Conservation (phyloP, 2,113 vertebrate species). For the Barnardius zonarius region DNA sequence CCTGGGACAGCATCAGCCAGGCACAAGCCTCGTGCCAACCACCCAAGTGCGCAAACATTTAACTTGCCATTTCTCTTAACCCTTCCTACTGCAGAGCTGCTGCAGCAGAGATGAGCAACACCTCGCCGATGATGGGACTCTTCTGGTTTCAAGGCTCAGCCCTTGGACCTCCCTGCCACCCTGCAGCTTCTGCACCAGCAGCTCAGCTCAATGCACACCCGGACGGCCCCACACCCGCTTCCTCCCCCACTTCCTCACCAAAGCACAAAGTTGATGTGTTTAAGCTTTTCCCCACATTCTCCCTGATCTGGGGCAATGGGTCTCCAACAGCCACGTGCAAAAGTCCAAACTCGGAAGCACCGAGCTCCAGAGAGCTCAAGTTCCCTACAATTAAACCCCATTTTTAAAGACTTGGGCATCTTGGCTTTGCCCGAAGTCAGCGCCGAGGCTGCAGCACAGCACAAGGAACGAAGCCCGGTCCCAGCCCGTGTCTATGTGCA, state of each 20-base stretch:
- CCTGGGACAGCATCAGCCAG: not conserved
- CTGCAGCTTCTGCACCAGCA: not conserved
- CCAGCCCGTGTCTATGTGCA: not conserved
- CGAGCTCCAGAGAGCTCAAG: not conserved
- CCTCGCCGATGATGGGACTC: not conserved
- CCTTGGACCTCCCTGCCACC: not conserved
- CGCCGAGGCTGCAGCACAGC: not conserved
- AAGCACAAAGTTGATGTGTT: not conserved
- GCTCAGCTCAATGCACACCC: not conserved
- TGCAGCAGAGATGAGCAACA: not conserved
- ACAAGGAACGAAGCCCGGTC: not conserved
- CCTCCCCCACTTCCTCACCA: no score
- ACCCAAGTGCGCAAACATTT: not conserved
- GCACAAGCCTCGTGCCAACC: not conserved
- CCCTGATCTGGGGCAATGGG: not conserved
- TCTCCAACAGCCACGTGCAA: not conserved
- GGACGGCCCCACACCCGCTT: accelerated
- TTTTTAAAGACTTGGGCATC: not conserved
- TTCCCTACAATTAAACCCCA: not conserved
- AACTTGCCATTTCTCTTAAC: not conserved
- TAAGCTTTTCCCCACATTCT: not conserved
- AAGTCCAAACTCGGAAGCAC: not conserved
- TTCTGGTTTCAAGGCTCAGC: not conserved
- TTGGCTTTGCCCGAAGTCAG: not conserved
- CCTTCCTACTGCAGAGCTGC: not conserved